Evolutionary conservation across 1,140 invertebrate species (phyloP), one percentile per base, ranked within the genome.

Genomic region (Drosophila seguyi): DNA sequence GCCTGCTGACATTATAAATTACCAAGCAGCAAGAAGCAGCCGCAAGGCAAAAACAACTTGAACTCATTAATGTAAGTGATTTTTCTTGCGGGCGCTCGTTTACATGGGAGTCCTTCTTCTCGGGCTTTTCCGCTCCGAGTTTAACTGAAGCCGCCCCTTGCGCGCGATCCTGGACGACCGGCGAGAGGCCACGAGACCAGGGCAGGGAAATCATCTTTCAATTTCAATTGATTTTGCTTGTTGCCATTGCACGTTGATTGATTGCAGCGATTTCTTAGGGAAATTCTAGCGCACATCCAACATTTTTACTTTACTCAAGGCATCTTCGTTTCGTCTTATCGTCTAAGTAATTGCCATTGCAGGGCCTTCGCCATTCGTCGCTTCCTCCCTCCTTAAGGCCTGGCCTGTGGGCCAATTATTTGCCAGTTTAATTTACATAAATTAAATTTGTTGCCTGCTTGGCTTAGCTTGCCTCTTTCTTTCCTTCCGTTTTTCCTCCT

Each of bases 21-120:
- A 88, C 85, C 84, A 69, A 72, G 66, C 48, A 69, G 63, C 67
- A 75, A 62, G 55, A 75, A 72, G 44, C 80, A 78, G 67, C 67
- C 83, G 69, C 78, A 79, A 72, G 79, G 66, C 75, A 82, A 87
- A 72, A 79, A 79, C 83, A 87, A 87, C 81, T 90, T 88, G 85
- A 88, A 88, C 85, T 88, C 85, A 88, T 88, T 88, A 88, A 88
- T 88, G 85, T 88, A 88, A 88, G 85, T 88, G 85, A 88, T 88
- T 90, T 88, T 90, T 88, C 85, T 88, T 88, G 78, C 69, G 85
- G 85, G 81, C 86, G 76, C 63, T 71, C 57, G 66, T 71, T 69
- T 72, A 58, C 68, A 72, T 72, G 44, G 44, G 18, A 27, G 42
- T 56, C 42, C 60, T 34, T 20, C 45, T 13, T 20, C 25, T 8